These are phyloP conservation scores for Trialeurodes vaporariorum DNA, from an alignment of 1,140 invertebrate species.

Conservation along the genomic window DNA sequence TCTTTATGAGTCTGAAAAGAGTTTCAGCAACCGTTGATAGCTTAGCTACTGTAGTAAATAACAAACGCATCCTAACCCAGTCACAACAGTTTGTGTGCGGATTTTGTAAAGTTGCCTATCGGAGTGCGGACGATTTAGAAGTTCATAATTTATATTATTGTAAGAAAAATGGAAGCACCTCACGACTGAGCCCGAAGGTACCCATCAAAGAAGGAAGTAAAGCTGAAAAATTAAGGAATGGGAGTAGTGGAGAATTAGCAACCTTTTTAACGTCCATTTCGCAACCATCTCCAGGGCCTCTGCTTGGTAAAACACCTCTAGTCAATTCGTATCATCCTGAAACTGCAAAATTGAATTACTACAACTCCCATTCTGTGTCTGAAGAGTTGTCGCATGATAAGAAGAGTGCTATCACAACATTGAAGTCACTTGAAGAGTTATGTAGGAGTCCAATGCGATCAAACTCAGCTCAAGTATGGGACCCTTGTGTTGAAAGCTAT, in stretches of 20 bases:
- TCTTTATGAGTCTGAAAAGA: neutral
- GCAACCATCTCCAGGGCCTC: slow-evolving; percentile 52
- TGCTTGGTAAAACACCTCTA: slow-evolving; percentile 61
- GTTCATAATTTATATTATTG: slow-evolving; percentile 56
- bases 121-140: slow-evolving; percentile 54
- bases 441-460: slow-evolving; percentile 35
- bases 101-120: slow-evolving; percentile 49
- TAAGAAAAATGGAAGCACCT: slow-evolving; percentile 34
- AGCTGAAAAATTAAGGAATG: neutral
- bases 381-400: neutral
- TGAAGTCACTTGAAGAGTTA: slow-evolving; percentile 45
- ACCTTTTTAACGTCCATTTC: neutral
- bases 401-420: slow-evolving; percentile 28
- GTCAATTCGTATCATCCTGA: slow-evolving; percentile 41
- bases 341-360: slow-evolving; percentile 3
- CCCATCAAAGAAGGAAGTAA: neutral
- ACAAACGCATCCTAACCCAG: neutral
- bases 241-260: neutral
- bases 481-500: neutral
- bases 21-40: neutral
- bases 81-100: slow-evolving; percentile 38
- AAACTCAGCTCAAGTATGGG: slow-evolving; percentile 43
- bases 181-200: slow-evolving; percentile 13
- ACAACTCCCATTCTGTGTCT: neutral
- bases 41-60: neutral